These are phyloP conservation scores for Pristionchus pacificus DNA, from an alignment of 1,140 invertebrate genomes.

Conservation along the genomic window DNA sequence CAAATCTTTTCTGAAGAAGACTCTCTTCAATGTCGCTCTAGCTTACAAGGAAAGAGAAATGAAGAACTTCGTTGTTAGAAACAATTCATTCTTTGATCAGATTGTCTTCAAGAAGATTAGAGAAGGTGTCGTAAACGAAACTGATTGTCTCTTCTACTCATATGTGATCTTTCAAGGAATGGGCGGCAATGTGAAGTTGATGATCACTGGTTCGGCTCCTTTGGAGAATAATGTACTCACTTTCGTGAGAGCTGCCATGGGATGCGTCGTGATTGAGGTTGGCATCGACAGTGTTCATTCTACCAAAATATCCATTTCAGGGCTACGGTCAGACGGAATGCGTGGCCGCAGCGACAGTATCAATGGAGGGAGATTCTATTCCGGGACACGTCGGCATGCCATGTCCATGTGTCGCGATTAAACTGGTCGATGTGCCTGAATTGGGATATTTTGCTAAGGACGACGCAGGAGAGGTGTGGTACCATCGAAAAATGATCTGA, in stretches of 20 bases:
- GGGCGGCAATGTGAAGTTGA: conserved; percentile 82
- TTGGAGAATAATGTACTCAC: conserved; percentile 85
- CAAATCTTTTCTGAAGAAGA: conserved; percentile 48
- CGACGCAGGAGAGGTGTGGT: conserved; percentile 46
- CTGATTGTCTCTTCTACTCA: conserved; percentile 10
- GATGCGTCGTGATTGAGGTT: conserved; percentile 71
- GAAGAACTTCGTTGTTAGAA: conserved; percentile 47
- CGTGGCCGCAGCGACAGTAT: conserved; percentile 75
- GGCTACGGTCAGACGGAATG: conserved; percentile 95
- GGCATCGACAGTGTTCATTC: too few species aligned
- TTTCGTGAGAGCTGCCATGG: conserved; percentile 85
- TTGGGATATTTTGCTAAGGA: conserved; percentile 51
- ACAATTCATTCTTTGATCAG: conserved; percentile 47
- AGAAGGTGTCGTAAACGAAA: too few species aligned
- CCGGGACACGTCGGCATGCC: conserved; percentile 57
- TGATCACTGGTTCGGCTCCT: conserved; percentile 90
- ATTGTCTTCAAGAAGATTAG: conserved; percentile 56
- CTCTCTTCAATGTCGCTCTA: conserved; percentile 47
- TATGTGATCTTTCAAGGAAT: too few species aligned
- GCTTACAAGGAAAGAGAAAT: conserved; percentile 44
- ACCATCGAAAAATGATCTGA: too few species aligned
- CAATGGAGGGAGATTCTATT: conserved; percentile 50
- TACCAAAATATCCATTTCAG: too few species aligned
- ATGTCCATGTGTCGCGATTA: conserved; percentile 53
- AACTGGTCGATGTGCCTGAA: conserved; percentile 57